Evolutionary conservation across 2,797 vertebrate genomes (phyloP).

Genomic region (Neosalanx taihuensis): DNA sequence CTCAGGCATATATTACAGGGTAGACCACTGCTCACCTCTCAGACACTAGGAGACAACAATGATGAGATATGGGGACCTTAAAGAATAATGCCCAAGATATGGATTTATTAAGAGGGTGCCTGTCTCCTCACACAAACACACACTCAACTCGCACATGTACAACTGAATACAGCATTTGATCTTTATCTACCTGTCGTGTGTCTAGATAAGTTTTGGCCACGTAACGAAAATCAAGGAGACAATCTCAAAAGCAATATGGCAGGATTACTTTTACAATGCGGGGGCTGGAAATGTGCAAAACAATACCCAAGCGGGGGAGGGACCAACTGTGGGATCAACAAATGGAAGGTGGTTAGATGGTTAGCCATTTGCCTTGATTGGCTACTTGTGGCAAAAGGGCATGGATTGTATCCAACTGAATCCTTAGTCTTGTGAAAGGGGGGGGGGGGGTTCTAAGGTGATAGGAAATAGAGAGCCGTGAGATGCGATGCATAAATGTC

Average conservation of each 20-base stretch:
- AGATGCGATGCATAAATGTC: no score
- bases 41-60: constrained; percentile 6
- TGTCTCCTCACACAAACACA: constrained; percentile 14
- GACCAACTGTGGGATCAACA: background rate
- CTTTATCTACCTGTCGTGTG: constrained; percentile 7
- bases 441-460: no score
- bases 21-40: constrained; percentile 23
- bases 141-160: background rate
- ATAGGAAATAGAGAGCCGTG: no score
- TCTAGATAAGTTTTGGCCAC: background rate
- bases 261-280: background rate
- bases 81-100: constrained; percentile 19
- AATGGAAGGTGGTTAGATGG: no score
- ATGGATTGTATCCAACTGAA: no score
- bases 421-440: no score
- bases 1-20: constrained; percentile 10
- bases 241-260: background rate
- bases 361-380: no score
- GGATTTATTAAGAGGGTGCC: constrained; percentile 33
- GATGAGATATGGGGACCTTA: constrained; percentile 4
- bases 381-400: no score
- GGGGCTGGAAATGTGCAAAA: background rate
- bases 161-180: background rate
- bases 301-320: background rate
- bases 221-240: background rate